Percentiles rank a stretch among this genome's conserved stretches.
These are phyloP conservation scores for Saguinus imperator DNA, from an alignment of 2,113 vertebrate species.

Conservation along the genomic window DNA sequence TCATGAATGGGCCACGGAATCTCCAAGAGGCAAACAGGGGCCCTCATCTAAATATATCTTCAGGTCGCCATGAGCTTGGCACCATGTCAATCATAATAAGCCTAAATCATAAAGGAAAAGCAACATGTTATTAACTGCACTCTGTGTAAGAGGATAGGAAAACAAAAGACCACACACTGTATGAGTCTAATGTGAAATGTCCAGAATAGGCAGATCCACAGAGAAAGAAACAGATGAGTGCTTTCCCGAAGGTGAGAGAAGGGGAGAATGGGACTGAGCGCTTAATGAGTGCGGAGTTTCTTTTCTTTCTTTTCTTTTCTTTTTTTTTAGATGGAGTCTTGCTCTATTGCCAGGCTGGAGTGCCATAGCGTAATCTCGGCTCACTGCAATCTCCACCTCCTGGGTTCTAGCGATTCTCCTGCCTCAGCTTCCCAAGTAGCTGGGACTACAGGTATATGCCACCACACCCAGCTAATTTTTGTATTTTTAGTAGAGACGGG, in stretches of 20 bases:
- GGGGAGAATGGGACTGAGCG: not conserved
- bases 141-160: not conserved
- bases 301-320: not conserved
- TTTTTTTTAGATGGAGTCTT: no score
- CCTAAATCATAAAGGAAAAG: not conserved
- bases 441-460: no score
- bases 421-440: no score
- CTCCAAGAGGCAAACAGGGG: not conserved
- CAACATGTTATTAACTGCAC: not conserved
- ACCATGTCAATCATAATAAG: not conserved
- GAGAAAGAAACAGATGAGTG: not conserved
- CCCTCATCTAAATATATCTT: not conserved
- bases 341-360: no score
- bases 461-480: no score
- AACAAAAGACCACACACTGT: not conserved
- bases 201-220: not conserved
- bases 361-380: no score
- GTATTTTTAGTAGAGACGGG: no score
- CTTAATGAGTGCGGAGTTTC: not conserved
- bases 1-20: no score
- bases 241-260: not conserved
- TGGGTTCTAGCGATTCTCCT: no score
- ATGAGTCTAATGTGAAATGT: not conserved
- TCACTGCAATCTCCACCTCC: no score
- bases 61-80: not conserved